Evolutionary conservation across 2,888 invertebrate species (phyloP), one percentile per base, ranked within the genome.

Genomic region (Drosophila borborema): DNA sequence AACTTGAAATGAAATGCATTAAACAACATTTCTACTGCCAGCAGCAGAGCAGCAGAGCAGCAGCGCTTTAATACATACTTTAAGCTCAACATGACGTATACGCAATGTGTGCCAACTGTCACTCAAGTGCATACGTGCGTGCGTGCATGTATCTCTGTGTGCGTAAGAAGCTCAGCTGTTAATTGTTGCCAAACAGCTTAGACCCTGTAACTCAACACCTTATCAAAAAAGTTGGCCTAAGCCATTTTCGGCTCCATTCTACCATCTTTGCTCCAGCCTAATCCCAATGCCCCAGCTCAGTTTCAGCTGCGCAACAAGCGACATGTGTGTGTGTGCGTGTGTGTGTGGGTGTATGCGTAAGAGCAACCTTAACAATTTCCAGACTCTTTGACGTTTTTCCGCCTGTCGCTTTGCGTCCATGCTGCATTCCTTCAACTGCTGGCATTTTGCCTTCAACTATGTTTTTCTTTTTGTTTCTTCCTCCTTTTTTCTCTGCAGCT

Each of bases 1-100:
- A 89, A 67, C 85, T 79, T 58, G 8, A 61, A 80, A 51, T 46
- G 56, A 80, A 77, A 71, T 77, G 85, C 77, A 84, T 80, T 87
- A 64, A 80, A 63, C 18, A 77, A 58, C 70, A 69, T 72, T 72
- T 28, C 16, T 55, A 28, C 9, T 45, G 36, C 7, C 54, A 41
- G 34, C 58, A 18, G n/a, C 31, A 41, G 12, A 36, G 38, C 38
- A 14, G n/a, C 16, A 28, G 28, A 38, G 34, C 38, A 14, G 20
- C 16, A 18, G n/a, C 10, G 18, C 51, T 72, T 51, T 63, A 53
- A 69, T 56, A 31, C 16, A 45, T 48, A 51, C 46, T 31, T 60
- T 40, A 61, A 60, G 66, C 20, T 10, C 16, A 48, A 68, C 59
- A 66, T 81, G 66, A 56, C 71, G 84, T 77, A 89, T 83, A 81